Base-by-base conservation (phyloP, 2,888 invertebrate genomes). In the Meteorus colon region DNA sequence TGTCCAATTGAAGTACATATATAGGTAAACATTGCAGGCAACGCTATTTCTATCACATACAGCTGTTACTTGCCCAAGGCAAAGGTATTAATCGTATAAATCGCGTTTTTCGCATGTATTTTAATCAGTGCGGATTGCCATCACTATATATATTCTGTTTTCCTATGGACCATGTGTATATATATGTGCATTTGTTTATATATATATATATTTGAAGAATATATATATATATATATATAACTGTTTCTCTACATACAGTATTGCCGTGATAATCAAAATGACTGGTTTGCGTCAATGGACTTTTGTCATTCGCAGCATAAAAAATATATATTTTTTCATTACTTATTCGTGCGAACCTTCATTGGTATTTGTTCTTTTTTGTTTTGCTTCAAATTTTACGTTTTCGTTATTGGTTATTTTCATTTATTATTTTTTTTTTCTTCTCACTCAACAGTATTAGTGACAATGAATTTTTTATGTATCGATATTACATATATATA, bases 1-100 rank as follows among this genome's bases (percentile, higher is more conserved):
- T 70, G n/a, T 70, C 70, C 41, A 70, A 59, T 72, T 72, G 72
- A 72, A 16, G 45, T 29, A 19, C 34, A 31, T 72, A 63, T 55
- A 55, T 55, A 55, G 55, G 55, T 55, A 55, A n/a, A 45, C 63
- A 63, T 62, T 62, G 48, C 48, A 72, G 62, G 37, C 27, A 41
- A 62, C 27, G 27, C 41, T 62, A 62, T 72, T 55, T 41, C 24
- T 62, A 63, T 72, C 31, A 34, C 24, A 70, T 59, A 55, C 69
- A 70, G 59, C 69, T 55, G 59, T 55, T 34, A 48, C 19, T 70
- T 70, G 69, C 69, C 55, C 12, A 55, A 59, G 34, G 69, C 69
- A 70, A 70, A 34, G 59, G 69, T 70, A 59, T 70, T 31, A 51
- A 55, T 70, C 59, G 69, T 51, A 19, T 70, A 19, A 55, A 8